Conservation (phyloP, 2,797 vertebrate species). For the Mus minutoides region DNA sequence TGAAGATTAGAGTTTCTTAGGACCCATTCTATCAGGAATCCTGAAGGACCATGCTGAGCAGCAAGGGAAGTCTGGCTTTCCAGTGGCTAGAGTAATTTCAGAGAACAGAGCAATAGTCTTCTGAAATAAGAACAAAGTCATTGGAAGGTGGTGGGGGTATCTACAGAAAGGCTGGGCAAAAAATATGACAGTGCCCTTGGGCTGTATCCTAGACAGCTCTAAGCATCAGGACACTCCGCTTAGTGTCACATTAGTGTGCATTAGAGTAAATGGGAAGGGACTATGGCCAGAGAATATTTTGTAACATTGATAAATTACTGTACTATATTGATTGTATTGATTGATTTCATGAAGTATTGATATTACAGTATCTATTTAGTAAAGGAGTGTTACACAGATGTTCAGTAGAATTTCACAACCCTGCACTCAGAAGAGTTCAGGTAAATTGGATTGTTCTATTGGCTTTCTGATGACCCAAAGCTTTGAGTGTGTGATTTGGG, state of each 20-base stretch:
- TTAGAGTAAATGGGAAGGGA: constrained; percentile 46
- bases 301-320: constrained; percentile 49
- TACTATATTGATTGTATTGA: not conserved
- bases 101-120: not conserved
- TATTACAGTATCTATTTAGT: not conserved
- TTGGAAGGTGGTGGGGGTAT: rapidly evolving
- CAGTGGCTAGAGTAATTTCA: rapidly evolving
- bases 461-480: not conserved
- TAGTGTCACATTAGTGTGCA: not conserved
- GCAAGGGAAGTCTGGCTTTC: rapidly evolving
- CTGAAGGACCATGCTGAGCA: not conserved
- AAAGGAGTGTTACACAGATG: constrained; percentile 19
- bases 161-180: not conserved
- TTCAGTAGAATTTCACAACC: constrained; percentile 36
- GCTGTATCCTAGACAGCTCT: not conserved
- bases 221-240: not conserved
- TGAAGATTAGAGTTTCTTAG: not conserved
- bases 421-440: not conserved
- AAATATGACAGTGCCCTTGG: not conserved
- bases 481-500: not conserved
- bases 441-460: not conserved
- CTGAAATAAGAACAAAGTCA: not conserved
- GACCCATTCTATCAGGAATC: not conserved
- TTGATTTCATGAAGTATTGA: not conserved
- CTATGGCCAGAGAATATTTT: constrained; percentile 16